Percentiles rank a stretch among this genome's conserved stretches.
Conservation (phyloP, 1,140 invertebrate genomes). For the Cylas formicarius region DNA sequence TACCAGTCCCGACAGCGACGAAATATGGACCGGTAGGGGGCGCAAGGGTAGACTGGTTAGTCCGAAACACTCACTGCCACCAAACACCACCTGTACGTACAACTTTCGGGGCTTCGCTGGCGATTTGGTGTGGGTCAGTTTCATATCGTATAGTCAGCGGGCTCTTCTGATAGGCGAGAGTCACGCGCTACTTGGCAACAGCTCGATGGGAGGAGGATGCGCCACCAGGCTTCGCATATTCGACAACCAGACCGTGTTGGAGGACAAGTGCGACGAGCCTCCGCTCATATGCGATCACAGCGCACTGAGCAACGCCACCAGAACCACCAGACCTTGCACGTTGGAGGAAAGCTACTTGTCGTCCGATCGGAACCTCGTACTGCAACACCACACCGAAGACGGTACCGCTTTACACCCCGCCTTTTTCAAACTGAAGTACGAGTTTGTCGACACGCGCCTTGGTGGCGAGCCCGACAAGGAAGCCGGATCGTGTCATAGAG, state of each 20-base stretch:
- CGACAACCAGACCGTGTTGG: constrained; percentile 46
- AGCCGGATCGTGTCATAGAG: constrained; percentile 44
- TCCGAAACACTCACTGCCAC: constrained; percentile 74
- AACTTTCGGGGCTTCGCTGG: constrained; percentile 68
- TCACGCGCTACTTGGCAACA: constrained; percentile 34
- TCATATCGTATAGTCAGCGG: constrained; percentile 71
- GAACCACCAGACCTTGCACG: constrained; percentile 66
- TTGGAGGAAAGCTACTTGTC: constrained; percentile 73
- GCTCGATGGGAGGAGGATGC: constrained; percentile 42
- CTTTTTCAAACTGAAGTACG: constrained; percentile 63
- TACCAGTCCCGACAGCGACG: constrained; percentile 49
- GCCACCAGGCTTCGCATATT: constrained; percentile 55
- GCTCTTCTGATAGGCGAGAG: constrained; percentile 50
- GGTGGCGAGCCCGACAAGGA: constrained; percentile 54
- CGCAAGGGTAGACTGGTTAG: constrained; percentile 61
- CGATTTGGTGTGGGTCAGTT: constrained; percentile 81
- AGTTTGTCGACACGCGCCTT: constrained; percentile 75
- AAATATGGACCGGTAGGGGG: constrained; percentile 45
- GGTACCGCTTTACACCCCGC: constrained; percentile 62
- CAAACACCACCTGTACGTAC: constrained; percentile 80
- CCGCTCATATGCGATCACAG: constrained; percentile 76
- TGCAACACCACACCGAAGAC: constrained; percentile 48
- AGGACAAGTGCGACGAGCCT: constrained; percentile 63
- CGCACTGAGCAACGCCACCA: constrained; percentile 64
- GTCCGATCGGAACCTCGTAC: constrained; percentile 48